Evolutionary conservation across 2,113 vertebrate species (phyloP), one percentile per base, ranked within the genome.

Genomic region (Pavo muticus): DNA sequence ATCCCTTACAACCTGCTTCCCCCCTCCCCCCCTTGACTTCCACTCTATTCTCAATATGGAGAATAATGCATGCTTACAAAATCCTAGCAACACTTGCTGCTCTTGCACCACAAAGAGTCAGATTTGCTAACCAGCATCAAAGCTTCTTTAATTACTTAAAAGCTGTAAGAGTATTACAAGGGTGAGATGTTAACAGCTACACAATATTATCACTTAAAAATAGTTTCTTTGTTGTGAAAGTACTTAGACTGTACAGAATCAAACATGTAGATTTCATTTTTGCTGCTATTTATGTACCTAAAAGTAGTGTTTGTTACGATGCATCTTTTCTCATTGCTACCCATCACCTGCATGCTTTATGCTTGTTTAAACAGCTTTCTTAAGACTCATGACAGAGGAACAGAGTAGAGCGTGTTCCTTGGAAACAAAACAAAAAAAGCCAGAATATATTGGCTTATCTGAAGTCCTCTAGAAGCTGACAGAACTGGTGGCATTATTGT

Each of bases 41-140:
- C 6, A 8, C 47, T 74, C 14, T 63, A 21, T 4, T 15, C 7
- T 25, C 13, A 5, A 0, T 27, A 11, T 1, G 32, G 40, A 50
- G 21, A 24, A 5, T 48, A 48, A 29, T 11, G 21, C 20, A 32
- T 50, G 35, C 11, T 32, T 50, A 32, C n/a, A 25, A 48, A 24
- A 11, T 30, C 18, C 14, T 32, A 30, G 25, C 39, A 63, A 48
- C 19, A 37, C 24, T 18, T 25, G 5, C 8, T 27, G 44, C 20
- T 30, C 48, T 7, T 48, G 15, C 19, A 10, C 45, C 29, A 52
- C 20, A 64, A 17, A 63, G 20, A 32, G 6, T 52, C 73, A 60
- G 27, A 35, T 27, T 60, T 20, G 9, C 42, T 19, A 60, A 75
- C 24, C 23, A 8, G 9, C 20, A 5, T 18, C 17, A 44, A 40